Base-by-base conservation (phyloP, 2,113 vertebrate genomes). In the Pelecanus crispus region DNA sequence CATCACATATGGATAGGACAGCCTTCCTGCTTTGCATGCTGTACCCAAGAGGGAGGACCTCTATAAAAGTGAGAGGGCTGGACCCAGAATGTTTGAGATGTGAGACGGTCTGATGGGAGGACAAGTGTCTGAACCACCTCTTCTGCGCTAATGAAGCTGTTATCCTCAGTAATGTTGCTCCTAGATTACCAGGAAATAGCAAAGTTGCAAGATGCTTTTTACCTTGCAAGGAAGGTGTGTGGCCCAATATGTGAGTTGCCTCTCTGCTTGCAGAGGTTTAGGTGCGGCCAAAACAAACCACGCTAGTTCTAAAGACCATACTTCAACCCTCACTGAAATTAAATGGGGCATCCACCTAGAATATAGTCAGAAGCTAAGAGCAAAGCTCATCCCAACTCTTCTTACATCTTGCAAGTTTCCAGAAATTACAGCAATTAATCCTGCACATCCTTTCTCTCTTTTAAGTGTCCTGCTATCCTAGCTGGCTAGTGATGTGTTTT, bases 171-270 rank as follows among this genome's bases (percentile, higher is more conserved):
- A 40, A 49, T 2, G 20, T 85, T 78, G 25, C 56, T 71, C 8
- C 42, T 63, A 32, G 20, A 36, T 84, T 42, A n/a, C 55, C 25
- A 70, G 49, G n/a, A 70, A 70, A 32, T 14, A 15, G 40, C 47
- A 32, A 44, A 84, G 61, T 32, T 74, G 20, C 55, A 86, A 74
- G 29, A 47, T 75, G 42, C 26, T 70, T 87, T 87, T 68, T 56
- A 42, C 29, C 34, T 26, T 74, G 47, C 10, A 47, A 38, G 40
- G n/a, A 81, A 68, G 15, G 4, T 16, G 15, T 44, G 26, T 49
- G 62, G n/a, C 55, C 17, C 1, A 1, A 53, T n/a, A 32, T 0
- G 1, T 2, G 18, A 81, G 40, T 61, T 92, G 55, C 13, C 22
- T 42, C 25, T 68, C 32, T 29, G 21, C 77, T 50, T 56, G 22